These are phyloP conservation scores for Dryococelus australis DNA, from an alignment of 2,888 invertebrate genomes.

Conservation along the genomic window DNA sequence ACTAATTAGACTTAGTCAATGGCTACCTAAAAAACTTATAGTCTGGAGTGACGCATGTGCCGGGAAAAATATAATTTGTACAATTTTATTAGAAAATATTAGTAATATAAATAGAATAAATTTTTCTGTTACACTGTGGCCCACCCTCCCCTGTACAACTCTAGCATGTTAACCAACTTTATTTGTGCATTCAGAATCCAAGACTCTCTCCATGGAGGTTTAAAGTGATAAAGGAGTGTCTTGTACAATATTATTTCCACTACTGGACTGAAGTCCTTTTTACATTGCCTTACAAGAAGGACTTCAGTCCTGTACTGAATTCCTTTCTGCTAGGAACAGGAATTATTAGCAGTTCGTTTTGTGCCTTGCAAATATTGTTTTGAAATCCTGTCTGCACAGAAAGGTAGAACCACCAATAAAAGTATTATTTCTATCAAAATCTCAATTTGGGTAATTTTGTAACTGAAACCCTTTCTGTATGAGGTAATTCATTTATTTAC, in stretches of 20 bases:
- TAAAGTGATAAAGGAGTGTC: no score
- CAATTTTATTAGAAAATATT: no score
- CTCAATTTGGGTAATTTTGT: not conserved
- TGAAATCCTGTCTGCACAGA: not conserved
- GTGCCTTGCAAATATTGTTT: not conserved
- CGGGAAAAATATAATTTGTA: no score
- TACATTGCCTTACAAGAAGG: not conserved
- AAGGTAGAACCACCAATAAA: not conserved
- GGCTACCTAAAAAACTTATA: no score
- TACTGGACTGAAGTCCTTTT: not conserved
- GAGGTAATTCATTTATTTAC: no score
- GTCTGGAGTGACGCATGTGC: no score
- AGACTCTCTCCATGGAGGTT: not conserved
- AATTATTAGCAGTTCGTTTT: not conserved
- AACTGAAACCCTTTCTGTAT: not conserved
- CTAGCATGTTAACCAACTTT: no score
- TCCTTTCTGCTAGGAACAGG: not conserved
- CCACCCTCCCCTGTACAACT: no score
- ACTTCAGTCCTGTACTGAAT: not conserved
- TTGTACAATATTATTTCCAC: no score
- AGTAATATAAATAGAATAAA: no score
- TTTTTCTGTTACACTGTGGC: no score
- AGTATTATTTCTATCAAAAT: not conserved
- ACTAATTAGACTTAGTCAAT: no score
- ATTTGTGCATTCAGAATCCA: not conserved